Conservation (phyloP, 1,140 invertebrate genomes). For the Drosophila paulistorum region DNA sequence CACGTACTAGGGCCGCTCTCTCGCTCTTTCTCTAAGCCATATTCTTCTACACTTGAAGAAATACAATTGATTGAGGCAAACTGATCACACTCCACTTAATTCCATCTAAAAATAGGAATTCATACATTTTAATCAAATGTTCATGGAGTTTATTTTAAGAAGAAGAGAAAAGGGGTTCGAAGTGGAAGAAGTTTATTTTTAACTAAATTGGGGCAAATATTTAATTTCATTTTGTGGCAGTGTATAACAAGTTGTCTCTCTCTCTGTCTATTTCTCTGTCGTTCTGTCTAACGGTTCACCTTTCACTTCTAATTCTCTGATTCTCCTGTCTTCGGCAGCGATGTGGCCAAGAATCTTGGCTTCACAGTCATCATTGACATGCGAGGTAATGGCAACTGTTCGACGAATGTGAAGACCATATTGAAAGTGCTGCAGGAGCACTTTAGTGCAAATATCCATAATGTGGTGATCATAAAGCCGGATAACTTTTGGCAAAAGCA, state of each 20-base stretch:
- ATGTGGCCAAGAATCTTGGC: conserved; percentile 93
- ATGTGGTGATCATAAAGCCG: conserved; percentile 98
- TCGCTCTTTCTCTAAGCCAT: conserved; percentile 1
- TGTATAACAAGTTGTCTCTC: not conserved
- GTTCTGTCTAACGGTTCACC: conserved; percentile 43
- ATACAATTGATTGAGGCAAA: not conserved
- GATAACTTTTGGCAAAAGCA: conserved; percentile 99
- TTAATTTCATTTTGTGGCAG: not conserved
- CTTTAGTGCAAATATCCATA: conserved; percentile 94
- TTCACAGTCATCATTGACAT: conserved; percentile 98
- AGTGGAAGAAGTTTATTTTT: too few species aligned
- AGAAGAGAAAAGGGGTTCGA: too few species aligned
- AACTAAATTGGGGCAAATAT: too few species aligned
- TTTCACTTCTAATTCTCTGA: conserved; percentile 60
- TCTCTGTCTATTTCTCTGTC: not conserved
- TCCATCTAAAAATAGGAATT: too few species aligned
- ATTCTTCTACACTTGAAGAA: conserved; percentile 25
- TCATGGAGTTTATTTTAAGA: too few species aligned
- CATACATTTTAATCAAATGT: too few species aligned
- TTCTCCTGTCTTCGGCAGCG: conserved; percentile 86
- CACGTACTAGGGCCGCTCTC: conserved; percentile 43
- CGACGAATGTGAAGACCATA: conserved; percentile 98
- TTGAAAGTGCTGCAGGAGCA: conserved; percentile 98
- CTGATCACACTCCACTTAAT: too few species aligned
- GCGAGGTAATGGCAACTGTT: conserved; percentile 92